Percentiles rank a stretch among this genome's conserved stretches.
These are phyloP conservation scores for Xestobium rufovillosum DNA, from an alignment of 2,888 invertebrate genomes.

Conservation along the genomic window DNA sequence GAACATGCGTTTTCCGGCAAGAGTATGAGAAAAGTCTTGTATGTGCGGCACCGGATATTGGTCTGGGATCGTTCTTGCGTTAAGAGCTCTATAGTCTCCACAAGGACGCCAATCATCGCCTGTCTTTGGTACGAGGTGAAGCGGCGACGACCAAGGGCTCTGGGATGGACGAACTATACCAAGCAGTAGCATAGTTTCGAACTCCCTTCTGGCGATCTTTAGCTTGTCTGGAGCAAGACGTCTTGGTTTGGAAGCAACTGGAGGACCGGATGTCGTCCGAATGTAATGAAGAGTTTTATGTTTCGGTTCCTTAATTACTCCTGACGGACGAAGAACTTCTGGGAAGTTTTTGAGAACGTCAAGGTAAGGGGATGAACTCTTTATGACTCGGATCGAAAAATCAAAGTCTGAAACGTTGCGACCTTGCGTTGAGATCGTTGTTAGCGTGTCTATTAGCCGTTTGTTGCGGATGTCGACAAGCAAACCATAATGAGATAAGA, in stretches of 20 bases:
- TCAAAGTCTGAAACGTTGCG: not conserved
- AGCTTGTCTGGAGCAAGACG: constrained; percentile 8
- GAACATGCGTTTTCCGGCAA: constrained; percentile 15
- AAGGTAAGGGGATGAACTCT: not conserved
- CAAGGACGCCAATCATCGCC: constrained; percentile 19
- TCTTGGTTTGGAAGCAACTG: not conserved
- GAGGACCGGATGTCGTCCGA: constrained; percentile 2
- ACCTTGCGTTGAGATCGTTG: too few species aligned
- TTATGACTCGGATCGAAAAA: not conserved
- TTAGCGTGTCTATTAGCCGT: too few species aligned
- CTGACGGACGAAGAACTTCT: constrained; percentile 2
- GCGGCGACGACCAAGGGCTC: constrained; percentile 27
- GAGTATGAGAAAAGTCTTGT: constrained; percentile 20
- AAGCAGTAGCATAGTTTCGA: constrained; percentile 24
- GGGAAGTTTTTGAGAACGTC: constrained; percentile 3
- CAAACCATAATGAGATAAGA: too few species aligned
- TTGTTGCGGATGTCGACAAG: too few species aligned
- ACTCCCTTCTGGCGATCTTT: too few species aligned
- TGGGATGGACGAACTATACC: constrained; percentile 27
- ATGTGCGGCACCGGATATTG: constrained; percentile 22
- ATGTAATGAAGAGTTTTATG: not conserved
- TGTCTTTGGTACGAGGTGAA: constrained; percentile 29
- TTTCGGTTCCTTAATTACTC: too few species aligned
- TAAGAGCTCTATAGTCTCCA: constrained; percentile 26
- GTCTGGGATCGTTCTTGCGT: constrained; percentile 22